phyloP scores from a whole-genome alignment of 2,888 invertebrate genomes.

The Chaetogeoica ovagalla region DNA sequence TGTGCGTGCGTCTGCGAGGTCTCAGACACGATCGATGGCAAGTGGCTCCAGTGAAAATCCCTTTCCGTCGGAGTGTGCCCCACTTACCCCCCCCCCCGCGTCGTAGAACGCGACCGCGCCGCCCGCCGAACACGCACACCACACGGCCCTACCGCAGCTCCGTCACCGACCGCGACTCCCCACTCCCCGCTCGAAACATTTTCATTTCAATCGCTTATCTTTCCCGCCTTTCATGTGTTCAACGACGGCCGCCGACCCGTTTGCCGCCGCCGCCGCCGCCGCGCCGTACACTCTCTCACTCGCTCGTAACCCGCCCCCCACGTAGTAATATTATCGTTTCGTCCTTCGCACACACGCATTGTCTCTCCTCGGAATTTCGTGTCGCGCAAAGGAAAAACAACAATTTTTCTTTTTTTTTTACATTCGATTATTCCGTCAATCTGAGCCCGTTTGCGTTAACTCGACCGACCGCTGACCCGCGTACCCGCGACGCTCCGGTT shows the following conservation, averaged over 20 bases:
- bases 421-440: too few species aligned
- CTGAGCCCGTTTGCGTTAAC: too few species aligned
- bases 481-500: too few species aligned
- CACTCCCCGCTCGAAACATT: constrained; percentile 27
- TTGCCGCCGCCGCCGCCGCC: background rate
- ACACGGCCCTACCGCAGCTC: background rate
- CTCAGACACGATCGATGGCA: constrained; percentile 55
- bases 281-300: background rate
- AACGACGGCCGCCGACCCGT: constrained; percentile 28
- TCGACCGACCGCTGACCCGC: too few species aligned
- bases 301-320: background rate
- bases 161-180: background rate
- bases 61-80: constrained; percentile 45
- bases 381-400: too few species aligned
- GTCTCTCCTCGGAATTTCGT: too few species aligned
- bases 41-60: constrained; percentile 54
- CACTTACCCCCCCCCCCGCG: constrained; percentile 31
- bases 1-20: constrained; percentile 54
- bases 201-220: constrained; percentile 52
- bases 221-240: constrained; percentile 38
- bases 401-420: too few species aligned
- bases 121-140: background rate
- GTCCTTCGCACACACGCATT: background rate
- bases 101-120: background rate
- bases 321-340: constrained; percentile 15